Evolutionary conservation across 2,888 invertebrate species (phyloP).

Genomic region (Eupithecia abbreviata): DNA sequence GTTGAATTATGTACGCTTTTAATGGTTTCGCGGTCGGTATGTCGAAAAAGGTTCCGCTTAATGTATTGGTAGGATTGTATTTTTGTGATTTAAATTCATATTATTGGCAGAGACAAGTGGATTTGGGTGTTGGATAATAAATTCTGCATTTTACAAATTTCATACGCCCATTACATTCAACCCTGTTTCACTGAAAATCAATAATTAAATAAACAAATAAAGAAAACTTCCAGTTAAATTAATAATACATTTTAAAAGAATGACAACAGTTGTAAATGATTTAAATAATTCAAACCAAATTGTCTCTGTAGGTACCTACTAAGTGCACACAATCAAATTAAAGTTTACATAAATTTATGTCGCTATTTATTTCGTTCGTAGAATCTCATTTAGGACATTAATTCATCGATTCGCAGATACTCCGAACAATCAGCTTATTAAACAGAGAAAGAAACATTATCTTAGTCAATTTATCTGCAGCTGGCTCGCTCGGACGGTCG

Average conservation of each 20-base stretch:
- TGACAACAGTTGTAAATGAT: neutral
- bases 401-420: slow-evolving; percentile 39
- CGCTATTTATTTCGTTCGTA: slow-evolving; percentile 16
- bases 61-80: slow-evolving; percentile 69
- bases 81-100: slow-evolving; percentile 67
- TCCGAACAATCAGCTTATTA: slow-evolving; percentile 61
- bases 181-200: slow-evolving; percentile 12
- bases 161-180: slow-evolving; percentile 37
- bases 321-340: neutral
- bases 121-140: slow-evolving; percentile 43
- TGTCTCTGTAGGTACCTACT: neutral
- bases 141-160: slow-evolving; percentile 39
- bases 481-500: slow-evolving; percentile 52
- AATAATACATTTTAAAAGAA: neutral
- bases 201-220: slow-evolving; percentile 1
- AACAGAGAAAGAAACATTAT: slow-evolving; percentile 69
- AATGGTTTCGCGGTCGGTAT: slow-evolving; percentile 70
- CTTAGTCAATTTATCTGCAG: slow-evolving; percentile 73
- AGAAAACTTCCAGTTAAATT: neutral
- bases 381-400: slow-evolving; percentile 33
- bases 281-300: slow-evolving; percentile 4
- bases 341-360: neutral
- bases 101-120: slow-evolving; percentile 53
- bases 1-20: slow-evolving; percentile 78
- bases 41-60: slow-evolving; percentile 62